Evolutionary conservation across 1,140 invertebrate genomes (phyloP).

Genomic region (Microplitis mediator): DNA sequence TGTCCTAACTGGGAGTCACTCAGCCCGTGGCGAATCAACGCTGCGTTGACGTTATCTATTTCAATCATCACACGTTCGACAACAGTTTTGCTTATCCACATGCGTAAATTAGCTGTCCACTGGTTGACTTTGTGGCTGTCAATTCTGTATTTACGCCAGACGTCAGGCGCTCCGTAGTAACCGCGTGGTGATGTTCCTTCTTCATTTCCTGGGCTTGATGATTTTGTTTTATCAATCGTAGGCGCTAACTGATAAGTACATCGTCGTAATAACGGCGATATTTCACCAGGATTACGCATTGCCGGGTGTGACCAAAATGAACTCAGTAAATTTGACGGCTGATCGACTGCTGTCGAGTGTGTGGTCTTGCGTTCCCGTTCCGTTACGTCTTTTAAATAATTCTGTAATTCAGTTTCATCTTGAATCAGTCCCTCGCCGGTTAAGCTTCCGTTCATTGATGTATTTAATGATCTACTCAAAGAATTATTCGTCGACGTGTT

Average conservation of each 20-base stretch:
- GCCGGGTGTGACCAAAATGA: conserved; percentile 68
- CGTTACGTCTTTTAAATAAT: conserved; percentile 47
- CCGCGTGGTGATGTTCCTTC: conserved; percentile 62
- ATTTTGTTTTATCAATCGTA: conserved; percentile 55
- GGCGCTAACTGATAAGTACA: conserved; percentile 66
- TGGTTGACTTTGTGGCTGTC: conserved; percentile 68
- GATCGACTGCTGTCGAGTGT: conserved; percentile 46
- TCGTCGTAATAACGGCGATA: conserved; percentile 61
- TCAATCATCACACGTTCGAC: conserved; percentile 72
- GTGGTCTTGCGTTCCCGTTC: conserved; percentile 44
- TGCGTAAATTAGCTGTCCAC: conserved; percentile 72
- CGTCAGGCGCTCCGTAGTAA: conserved; percentile 57
- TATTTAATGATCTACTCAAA: conserved; percentile 46
- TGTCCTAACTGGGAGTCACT: conserved; percentile 74
- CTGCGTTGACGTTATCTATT: conserved; percentile 72
- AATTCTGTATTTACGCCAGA: conserved; percentile 68
- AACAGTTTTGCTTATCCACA: conserved; percentile 82
- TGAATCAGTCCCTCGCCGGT: conserved; percentile 52
- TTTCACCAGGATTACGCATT: conserved; percentile 61
- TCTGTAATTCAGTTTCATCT: conserved; percentile 47
- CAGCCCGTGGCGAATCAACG: conserved; percentile 71
- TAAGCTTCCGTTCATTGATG: conserved; percentile 45
- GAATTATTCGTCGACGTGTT: conserved; percentile 42
- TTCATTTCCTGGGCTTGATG: conserved; percentile 59
- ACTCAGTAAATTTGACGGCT: conserved; percentile 58